phyloP scores from a whole-genome alignment of 2,113 vertebrate species.

The Platysternon megacephalum region DNA sequence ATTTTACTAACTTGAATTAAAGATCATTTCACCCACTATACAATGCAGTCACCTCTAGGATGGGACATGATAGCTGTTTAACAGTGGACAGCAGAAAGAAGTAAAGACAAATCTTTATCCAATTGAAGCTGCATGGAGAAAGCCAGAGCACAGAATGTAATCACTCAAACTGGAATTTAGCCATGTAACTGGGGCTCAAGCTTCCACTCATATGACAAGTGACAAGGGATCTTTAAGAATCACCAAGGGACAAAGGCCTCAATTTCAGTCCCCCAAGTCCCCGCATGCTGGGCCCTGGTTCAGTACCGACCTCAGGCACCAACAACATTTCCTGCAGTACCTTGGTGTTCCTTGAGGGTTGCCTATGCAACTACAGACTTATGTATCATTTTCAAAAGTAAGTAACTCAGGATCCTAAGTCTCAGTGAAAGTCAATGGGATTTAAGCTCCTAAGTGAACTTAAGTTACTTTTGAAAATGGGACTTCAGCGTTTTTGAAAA shows the following conservation, averaged over 20 bases:
- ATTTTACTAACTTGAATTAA: not conserved
- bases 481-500: not conserved
- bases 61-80: not conserved
- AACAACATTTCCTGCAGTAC: not conserved
- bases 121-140: not conserved
- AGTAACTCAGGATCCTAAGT: not conserved
- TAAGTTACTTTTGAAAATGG: conserved; percentile 5
- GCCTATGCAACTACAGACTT: not conserved
- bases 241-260: not conserved
- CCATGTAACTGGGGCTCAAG: not conserved
- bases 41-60: not conserved
- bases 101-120: not conserved
- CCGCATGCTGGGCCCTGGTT: not conserved
- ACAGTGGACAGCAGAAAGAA: not conserved
- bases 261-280: not conserved
- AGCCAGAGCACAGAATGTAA: not conserved
- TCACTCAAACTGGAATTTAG: not conserved
- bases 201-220: not conserved
- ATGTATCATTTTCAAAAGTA: not conserved
- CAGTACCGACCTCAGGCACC: not conserved
- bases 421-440: not conserved
- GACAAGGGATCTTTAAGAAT: not conserved
- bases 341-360: not conserved
- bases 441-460: not conserved
- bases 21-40: not conserved